A percentile compares a stretch with the other conserved stretches of the same genome.
phyloP scores from a whole-genome alignment of 2,797 vertebrate genomes.

The Propithecus perrieri region DNA sequence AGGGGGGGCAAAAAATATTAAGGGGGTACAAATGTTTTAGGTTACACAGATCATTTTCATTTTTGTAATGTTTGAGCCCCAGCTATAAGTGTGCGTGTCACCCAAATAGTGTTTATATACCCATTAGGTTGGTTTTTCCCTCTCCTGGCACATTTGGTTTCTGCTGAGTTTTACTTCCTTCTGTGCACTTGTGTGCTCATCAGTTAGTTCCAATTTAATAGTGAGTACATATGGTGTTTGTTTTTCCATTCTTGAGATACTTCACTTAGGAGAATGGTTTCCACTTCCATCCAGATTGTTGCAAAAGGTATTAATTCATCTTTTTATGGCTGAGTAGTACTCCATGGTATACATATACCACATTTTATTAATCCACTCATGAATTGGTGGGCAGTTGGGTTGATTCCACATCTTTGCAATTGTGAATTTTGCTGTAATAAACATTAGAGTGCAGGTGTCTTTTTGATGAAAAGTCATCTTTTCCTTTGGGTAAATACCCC shows the following conservation, averaged over 20 bases:
- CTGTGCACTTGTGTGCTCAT: not conserved
- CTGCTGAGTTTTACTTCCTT: not conserved
- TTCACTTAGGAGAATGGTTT: not conserved
- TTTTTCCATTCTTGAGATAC: not conserved
- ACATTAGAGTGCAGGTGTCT: not conserved
- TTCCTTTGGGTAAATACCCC: not conserved
- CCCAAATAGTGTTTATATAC: not conserved
- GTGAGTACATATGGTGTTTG: not conserved
- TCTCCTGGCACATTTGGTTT: not conserved
- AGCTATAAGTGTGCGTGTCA: not conserved
- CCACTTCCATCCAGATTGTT: not conserved
- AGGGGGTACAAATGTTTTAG: not conserved
- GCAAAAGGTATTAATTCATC: not conserved
- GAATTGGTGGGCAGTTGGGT: not conserved
- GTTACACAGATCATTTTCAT: not conserved
- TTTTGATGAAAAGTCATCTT: not conserved
- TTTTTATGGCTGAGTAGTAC: not conserved
- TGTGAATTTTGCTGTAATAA: not conserved
- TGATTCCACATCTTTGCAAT: not conserved
- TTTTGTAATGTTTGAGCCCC: not conserved
- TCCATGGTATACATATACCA: not conserved
- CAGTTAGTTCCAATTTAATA: not conserved
- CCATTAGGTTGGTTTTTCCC: not conserved
- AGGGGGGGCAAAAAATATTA: not conserved
- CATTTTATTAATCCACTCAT: not conserved